Evolutionary conservation across 1,140 invertebrate genomes (phyloP), one percentile per base, ranked within the genome.

Genomic region (Oryctes rhinoceros): DNA sequence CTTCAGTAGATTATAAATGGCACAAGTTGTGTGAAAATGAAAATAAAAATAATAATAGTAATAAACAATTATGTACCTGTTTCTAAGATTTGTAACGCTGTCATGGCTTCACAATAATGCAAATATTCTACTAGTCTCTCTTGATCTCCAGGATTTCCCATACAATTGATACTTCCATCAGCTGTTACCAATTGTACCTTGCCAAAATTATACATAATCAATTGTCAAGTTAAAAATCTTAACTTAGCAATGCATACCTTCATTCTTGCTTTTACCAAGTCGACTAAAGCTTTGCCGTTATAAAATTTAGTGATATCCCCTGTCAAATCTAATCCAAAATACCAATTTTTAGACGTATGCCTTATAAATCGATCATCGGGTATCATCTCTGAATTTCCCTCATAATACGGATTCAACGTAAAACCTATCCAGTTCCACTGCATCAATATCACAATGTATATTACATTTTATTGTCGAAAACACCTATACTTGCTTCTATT

Each of bases 81-180:
- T n/a, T 89, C 87, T n/a, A 98, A 88, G 20, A 95, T 88, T 80
- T 90, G 89, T 11, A 98, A 85, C 15, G 94, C 95, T 20, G 93
- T 90, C 0, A 96, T 87, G 3, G 92, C 91, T 90, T 99, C 97
- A 86, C 94, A 95, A 85, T 93, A 94, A 84, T 97, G 93, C 0
- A 99, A 88, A 10, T 90, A 90, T 35, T 92, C 91, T 0, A 98
- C 95, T 0, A 91, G 88, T 47, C 86, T 88, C 86, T 99, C 97
- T 89, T 99, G 97, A 84, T 96, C 94, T 74, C 92, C 94, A 5
- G 96, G 97, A 83, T 93, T 90, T 18, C 91, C 89, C 79, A 93
- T 91, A 85, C 97, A 99, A 87, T 98, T 94, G 18, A 98, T 92
- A 84, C 96, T 98, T 0, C 97, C 97, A 91, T 99, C 97, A 35